Evolutionary conservation across 2,797 vertebrate genomes (phyloP).

Genomic region (Tamandua tetradactyla): DNA sequence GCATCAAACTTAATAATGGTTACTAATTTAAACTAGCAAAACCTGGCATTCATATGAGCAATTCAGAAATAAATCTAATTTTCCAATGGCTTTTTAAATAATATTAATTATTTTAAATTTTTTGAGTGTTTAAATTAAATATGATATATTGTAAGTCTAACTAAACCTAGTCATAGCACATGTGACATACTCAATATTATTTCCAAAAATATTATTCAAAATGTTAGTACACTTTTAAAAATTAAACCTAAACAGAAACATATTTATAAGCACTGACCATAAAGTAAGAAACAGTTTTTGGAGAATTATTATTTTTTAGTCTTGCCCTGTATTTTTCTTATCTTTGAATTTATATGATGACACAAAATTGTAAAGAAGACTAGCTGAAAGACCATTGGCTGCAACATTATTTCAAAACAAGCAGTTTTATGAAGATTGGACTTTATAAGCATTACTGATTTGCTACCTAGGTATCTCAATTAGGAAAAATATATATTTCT

Average conservation of each 20-base stretch:
- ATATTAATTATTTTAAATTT: background rate
- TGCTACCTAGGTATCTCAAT: slow-evolving; percentile 11
- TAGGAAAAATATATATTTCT: background rate
- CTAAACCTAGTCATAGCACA: background rate
- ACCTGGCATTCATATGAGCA: background rate
- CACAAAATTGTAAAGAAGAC: slow-evolving; percentile 29
- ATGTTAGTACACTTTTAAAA: background rate
- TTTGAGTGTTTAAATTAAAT: background rate
- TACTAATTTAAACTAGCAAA: background rate
- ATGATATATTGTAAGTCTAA: background rate
- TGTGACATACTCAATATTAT: background rate
- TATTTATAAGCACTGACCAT: background rate
- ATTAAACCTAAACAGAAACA: background rate
- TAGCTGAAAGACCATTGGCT: background rate
- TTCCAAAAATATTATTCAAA: slow-evolving; percentile 47
- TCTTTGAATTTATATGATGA: background rate
- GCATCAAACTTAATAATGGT: background rate
- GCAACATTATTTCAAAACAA: slow-evolving; percentile 42
- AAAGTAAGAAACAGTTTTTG: background rate
- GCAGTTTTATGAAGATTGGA: slow-evolving; percentile 53
- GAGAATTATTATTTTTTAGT: background rate
- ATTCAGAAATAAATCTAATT: background rate
- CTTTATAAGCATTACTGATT: slow-evolving; percentile 42
- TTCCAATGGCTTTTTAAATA: slow-evolving; percentile 7
- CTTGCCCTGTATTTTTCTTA: background rate